Percentiles rank a stretch among this genome's conserved stretches.
Conservation (phyloP, 2,888 invertebrate species). For the Tortrix viridana region DNA sequence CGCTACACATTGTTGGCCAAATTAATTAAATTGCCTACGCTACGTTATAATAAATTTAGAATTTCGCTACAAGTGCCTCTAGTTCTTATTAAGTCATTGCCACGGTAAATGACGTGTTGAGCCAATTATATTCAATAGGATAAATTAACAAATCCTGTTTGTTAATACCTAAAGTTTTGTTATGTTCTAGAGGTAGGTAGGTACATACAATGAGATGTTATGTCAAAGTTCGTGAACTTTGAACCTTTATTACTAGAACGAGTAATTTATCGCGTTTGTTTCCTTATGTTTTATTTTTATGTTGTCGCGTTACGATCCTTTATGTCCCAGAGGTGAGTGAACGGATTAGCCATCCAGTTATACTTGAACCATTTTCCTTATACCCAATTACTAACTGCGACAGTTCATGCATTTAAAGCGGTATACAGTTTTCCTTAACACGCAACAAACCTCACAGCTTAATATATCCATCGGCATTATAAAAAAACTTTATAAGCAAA, state of each 20-base stretch:
- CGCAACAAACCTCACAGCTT: constrained; percentile 10
- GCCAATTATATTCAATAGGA: not conserved
- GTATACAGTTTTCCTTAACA: constrained; percentile 5
- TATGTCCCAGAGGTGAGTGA: constrained; percentile 14
- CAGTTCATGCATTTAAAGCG: constrained; percentile 23
- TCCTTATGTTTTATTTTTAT: constrained; percentile 18
- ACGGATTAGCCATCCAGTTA: constrained; percentile 25
- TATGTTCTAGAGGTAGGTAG: no score
- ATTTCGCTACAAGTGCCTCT: constrained; percentile 8
- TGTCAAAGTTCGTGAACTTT: constrained; percentile 3
- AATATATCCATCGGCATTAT: constrained; percentile 1
- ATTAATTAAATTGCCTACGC: constrained; percentile 30
- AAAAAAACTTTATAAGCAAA: constrained; percentile 6
- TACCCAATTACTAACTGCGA: constrained; percentile 25
- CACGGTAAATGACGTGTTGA: constrained; percentile 3
- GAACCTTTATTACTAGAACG: not conserved
- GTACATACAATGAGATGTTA: not conserved
- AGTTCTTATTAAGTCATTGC: constrained; percentile 2
- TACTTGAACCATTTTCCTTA: constrained; percentile 21
- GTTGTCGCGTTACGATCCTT: not conserved
- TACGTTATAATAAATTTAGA: constrained; percentile 12
- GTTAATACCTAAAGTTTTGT: no score
- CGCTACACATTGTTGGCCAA: constrained; percentile 22
- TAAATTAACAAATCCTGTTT: not conserved
- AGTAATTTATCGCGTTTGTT: constrained; percentile 3